phyloP scores from a whole-genome alignment of 1,140 invertebrate genomes.

The Eupeodes corollae region DNA sequence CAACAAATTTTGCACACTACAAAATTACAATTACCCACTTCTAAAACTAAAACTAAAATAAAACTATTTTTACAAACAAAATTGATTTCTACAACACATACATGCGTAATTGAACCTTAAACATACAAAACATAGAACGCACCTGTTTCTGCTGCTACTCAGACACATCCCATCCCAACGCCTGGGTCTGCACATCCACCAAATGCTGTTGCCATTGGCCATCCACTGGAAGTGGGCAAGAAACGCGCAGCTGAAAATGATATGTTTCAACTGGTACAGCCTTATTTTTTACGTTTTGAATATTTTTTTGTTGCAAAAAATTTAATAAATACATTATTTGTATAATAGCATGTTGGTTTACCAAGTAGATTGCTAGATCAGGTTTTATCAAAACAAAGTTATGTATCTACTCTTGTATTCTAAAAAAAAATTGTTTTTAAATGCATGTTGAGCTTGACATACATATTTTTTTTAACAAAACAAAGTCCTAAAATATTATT shows the following conservation, averaged over 20 bases:
- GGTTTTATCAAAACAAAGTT: too few relatives aligned
- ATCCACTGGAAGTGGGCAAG: conserved; percentile 60
- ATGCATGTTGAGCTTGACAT: too few relatives aligned
- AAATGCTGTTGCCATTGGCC: conserved; percentile 24
- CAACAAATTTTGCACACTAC: neutral
- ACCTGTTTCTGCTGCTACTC: conserved; percentile 22
- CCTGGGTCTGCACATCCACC: conserved; percentile 28
- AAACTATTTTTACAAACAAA: conserved; percentile 13
- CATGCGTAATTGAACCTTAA: conserved; percentile 5
- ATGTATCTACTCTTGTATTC: too few relatives aligned
- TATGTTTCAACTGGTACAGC: conserved; percentile 74
- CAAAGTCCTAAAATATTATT: too few relatives aligned
- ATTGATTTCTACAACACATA: conserved; percentile 4
- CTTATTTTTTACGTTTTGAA: conserved; percentile 6
- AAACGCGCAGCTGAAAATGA: conserved; percentile 61
- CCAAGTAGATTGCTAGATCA: too few relatives aligned
- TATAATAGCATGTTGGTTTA: neutral
- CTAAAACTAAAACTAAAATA: neutral
- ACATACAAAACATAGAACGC: conserved; percentile 20
- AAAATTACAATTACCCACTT: neutral
- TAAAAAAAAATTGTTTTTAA: too few relatives aligned
- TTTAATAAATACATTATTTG: neutral
- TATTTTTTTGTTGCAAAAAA: conserved; percentile 2
- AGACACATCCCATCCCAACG: conserved; percentile 20
- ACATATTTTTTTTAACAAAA: too few relatives aligned